Percentiles rank a stretch among this genome's conserved stretches.
Conservation (phyloP, 1,140 invertebrate genomes). For the Lycorma delicatula region DNA sequence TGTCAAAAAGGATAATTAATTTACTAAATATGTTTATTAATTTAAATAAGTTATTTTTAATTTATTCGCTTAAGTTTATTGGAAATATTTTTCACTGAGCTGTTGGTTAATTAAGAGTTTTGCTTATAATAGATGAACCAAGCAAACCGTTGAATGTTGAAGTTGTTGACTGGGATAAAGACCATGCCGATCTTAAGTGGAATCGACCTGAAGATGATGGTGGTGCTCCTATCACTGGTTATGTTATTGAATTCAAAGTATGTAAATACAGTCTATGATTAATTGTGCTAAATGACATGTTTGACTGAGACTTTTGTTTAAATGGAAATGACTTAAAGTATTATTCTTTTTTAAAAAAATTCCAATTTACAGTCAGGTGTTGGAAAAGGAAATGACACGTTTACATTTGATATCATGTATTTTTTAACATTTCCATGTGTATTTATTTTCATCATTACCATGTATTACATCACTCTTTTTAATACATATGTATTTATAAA, state of each 20-base stretch:
- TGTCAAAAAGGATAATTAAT: no score
- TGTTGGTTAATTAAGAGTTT: slow-evolving; percentile 5
- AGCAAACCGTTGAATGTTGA: slow-evolving; percentile 84
- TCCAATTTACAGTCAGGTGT: no score
- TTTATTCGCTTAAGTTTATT: no score
- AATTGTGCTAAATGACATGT: neutral
- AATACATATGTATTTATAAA: no score
- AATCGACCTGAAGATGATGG: slow-evolving; percentile 82
- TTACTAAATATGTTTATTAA: no score
- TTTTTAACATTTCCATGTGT: no score
- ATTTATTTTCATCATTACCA: no score
- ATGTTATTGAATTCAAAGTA: slow-evolving; percentile 81
- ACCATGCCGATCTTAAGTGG: slow-evolving; percentile 90
- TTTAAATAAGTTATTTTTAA: no score
- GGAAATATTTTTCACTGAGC: neutral
- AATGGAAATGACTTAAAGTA: neutral
- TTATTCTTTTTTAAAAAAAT: neutral
- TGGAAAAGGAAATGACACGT: no score
- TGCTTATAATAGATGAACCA: slow-evolving; percentile 88
- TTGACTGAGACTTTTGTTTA: neutral
- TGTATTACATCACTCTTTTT: no score
- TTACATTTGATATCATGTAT: no score
- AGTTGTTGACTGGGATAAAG: slow-evolving; percentile 92
- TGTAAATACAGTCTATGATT: no score
- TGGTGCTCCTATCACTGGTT: slow-evolving; percentile 88